Base-by-base conservation (phyloP, 92 coral and sea anemone species). In the Parazoanthus swiftii region DNA sequence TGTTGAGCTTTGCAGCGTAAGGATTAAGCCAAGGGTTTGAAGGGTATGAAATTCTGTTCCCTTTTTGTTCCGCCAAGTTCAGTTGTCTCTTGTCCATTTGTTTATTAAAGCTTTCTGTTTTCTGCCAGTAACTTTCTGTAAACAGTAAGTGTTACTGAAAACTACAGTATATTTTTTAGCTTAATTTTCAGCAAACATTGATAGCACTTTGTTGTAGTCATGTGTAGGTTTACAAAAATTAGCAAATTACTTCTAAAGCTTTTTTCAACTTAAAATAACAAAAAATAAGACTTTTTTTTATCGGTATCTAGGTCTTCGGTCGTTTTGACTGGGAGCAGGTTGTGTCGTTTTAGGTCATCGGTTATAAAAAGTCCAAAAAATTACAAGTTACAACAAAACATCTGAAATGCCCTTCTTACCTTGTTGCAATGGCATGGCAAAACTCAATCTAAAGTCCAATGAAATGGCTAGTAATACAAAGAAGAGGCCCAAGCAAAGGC, bases 401-500 rank as follows among this genome's bases (percentile, higher is more conserved):
- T 46, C 43, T 50, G 3, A 44, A 26, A 25, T 23, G 21, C 14
- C 10, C 16, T 26, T 33, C 87, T 84, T 71, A 84, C 87, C 87
- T n/a, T 43, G 79, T 70, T 84, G 78, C 66, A 84, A 48, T n/a
- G 87, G 87, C 87, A 84, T 84, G 15, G 87, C 78, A 84, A 71
- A 54, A 72, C 11, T 84, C 56, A 36, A 13, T 72, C 87, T 84
- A 71, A 84, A 84, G 5, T 44, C 87, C 59, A 84, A 16, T 66
- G 79, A 84, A 26, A 84, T 71, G 26, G 56, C 67, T 48, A 84
- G 23, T 29, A 84, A 84, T 33, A 15, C 48, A 44, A 84, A 26
- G 20, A 72, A 44, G 1, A 71, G 3, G 68, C 59, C 44, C 18
- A 73, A 36, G 29, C 7, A 29, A 1, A 71, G 21, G 23, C 39